Conservation (phyloP, 2,113 vertebrate genomes). For the Varanus salvator region DNA sequence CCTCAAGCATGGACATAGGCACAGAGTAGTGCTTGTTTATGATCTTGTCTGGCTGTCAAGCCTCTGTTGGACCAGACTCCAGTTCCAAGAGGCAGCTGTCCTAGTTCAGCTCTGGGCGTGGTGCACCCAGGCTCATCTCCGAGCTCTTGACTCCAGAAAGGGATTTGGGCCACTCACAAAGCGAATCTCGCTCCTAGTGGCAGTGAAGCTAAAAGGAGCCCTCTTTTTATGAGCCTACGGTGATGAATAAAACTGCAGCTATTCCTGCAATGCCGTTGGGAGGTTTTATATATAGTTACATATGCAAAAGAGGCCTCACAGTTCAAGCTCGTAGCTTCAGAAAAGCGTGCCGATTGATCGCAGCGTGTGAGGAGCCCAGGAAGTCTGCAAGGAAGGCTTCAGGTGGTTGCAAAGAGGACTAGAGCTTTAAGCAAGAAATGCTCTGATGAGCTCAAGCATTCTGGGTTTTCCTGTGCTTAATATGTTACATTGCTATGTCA, state of each 20-base stretch:
- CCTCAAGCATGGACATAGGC: constrained; percentile 15
- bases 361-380: constrained; percentile 37
- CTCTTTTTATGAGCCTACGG: constrained; percentile 30
- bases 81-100: neutral
- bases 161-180: constrained; percentile 32
- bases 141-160: constrained; percentile 32
- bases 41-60: neutral
- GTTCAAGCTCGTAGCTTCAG: constrained; percentile 47
- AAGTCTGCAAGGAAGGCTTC: constrained; percentile 64
- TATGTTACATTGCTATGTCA: constrained; percentile 84
- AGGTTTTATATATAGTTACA: constrained; percentile 1
- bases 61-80: neutral
- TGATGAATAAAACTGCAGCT: constrained; percentile 35
- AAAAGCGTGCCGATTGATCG: constrained; percentile 65
- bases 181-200: constrained; percentile 22
- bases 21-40: neutral
- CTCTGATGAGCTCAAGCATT: constrained; percentile 78
- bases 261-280: neutral
- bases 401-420: constrained; percentile 72
- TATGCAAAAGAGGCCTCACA: constrained; percentile 23
- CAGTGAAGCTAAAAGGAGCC: constrained; percentile 43
- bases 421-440: constrained; percentile 75
- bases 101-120: neutral
- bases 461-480: constrained; percentile 78
- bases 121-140: neutral